Base-by-base conservation (phyloP, 2,888 invertebrate genomes). In the Epinotia brunnichana region DNA sequence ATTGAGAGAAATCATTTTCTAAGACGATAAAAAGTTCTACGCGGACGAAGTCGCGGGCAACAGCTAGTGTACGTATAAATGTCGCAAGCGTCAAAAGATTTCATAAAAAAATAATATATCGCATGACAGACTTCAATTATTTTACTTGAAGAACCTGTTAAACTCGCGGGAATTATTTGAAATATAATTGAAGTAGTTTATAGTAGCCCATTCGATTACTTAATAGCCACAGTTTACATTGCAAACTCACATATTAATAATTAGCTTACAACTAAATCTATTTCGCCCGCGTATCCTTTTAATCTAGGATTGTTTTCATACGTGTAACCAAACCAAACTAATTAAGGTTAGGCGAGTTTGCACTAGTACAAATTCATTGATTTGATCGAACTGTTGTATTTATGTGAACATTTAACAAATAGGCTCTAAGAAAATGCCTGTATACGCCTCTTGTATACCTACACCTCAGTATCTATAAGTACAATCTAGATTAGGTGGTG, bases 81-180 rank as follows among this genome's bases (percentile, higher is more conserved):
- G 87, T 88, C 87, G 85, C 78, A 77, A 84, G 86, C 85, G 87
- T 87, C 85, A 82, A 76, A 73, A 77, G 75, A 81, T 80, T 81
- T 70, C 73, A 76, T 80, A 77, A 80, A 81, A 81, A 78, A 76
- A 76, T 70, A 80, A 79, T 78, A 78, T 78, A 76, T 76, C 74
- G 75, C 71, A 62, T 74, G 72, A 74, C 67, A 61, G 74, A 74
- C 48, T 62, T 74, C 76, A 79, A 74, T 75, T 75, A 75, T 48
- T 44, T 62, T 13, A 21, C 59, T 17, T 54, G 41, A 44, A 72
- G 51, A 57, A 44, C 64, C 48, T 53, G 24, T 51, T 70, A 64
- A 39, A 29, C 53, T 29, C 7, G n/a, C 17, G 35, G 24, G 10
- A 70, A 48, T 51, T 35, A 68, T 59, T 67, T 24, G 19, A 44